Conservation (phyloP, 1,140 invertebrate genomes). For the Lepidurus packardi region DNA sequence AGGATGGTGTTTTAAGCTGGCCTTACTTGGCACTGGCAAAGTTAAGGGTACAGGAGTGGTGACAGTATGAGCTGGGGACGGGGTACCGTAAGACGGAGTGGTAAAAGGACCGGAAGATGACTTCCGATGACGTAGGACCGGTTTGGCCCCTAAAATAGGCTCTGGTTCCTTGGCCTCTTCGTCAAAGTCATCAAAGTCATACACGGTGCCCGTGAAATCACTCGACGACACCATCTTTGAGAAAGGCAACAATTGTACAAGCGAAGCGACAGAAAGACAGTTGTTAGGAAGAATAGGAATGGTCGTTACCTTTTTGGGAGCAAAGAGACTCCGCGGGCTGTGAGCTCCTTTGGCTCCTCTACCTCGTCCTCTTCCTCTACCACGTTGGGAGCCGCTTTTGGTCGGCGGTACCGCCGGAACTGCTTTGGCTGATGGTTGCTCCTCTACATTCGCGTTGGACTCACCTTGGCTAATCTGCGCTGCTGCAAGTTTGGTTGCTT, state of each 20-base stretch:
- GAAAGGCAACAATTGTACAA: slow-evolving; percentile 31
- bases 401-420: not conserved
- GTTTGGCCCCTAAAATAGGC: slow-evolving; percentile 31
- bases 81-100: slow-evolving; percentile 22
- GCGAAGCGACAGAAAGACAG: no score
- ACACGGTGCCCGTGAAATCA: slow-evolving; percentile 71
- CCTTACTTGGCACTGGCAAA: not conserved
- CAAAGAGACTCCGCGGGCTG: slow-evolving; percentile 16
- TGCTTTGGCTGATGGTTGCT: slow-evolving; percentile 20
- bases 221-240: slow-evolving; percentile 37
- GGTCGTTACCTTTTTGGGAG: not conserved
- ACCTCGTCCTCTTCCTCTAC: slow-evolving; percentile 52
- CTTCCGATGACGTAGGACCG: slow-evolving; percentile 26
- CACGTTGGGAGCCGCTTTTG: slow-evolving; percentile 30
- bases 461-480: slow-evolving; percentile 29
- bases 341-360: slow-evolving; percentile 44
- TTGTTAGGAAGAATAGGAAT: no score
- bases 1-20: not conserved
- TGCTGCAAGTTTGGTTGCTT: slow-evolving; percentile 27
- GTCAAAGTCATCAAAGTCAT: slow-evolving; percentile 68
- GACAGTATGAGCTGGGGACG: not conserved
- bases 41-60: not conserved
- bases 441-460: not conserved
- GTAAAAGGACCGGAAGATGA: not conserved
- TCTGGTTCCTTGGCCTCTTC: slow-evolving; percentile 61